Conservation (phyloP, 2,888 invertebrate species). For the Spodoptera exigua region DNA sequence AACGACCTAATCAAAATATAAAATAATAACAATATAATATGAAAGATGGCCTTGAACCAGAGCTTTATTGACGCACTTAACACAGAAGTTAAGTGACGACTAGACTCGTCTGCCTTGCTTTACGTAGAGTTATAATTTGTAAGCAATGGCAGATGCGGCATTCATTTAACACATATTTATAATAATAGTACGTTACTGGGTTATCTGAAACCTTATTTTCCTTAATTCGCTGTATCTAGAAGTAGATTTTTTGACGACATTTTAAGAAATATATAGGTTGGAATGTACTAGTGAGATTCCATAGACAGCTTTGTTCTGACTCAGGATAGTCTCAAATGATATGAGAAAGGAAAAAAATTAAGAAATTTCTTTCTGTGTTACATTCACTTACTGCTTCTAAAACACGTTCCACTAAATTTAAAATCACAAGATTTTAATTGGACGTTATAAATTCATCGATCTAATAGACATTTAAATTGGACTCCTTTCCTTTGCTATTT, state of each 20-base stretch:
- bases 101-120: conserved; percentile 63
- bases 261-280: no score
- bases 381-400: no score
- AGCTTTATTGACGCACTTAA: conserved; percentile 60
- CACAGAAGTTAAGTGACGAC: conserved; percentile 48
- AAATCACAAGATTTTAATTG: conserved; percentile 16
- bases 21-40: conserved; percentile 47
- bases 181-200: no score
- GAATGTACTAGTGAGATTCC: no score
- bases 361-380: no score
- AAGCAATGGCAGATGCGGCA: conserved; percentile 30
- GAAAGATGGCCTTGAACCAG: conserved; percentile 70
- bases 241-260: background rate
- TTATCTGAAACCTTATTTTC: background rate
- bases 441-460: conserved; percentile 17
- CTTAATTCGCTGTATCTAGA: background rate
- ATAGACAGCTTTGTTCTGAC: no score
- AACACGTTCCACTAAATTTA: conserved; percentile 7
- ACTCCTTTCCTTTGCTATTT: conserved; percentile 31
- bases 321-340: no score
- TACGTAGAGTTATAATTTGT: conserved; percentile 19
- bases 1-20: conserved; percentile 35
- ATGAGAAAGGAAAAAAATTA: no score
- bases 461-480: conserved; percentile 20
- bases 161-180: no score